Conservation (phyloP, 2,888 invertebrate genomes). For the Pterostichus madidus region DNA sequence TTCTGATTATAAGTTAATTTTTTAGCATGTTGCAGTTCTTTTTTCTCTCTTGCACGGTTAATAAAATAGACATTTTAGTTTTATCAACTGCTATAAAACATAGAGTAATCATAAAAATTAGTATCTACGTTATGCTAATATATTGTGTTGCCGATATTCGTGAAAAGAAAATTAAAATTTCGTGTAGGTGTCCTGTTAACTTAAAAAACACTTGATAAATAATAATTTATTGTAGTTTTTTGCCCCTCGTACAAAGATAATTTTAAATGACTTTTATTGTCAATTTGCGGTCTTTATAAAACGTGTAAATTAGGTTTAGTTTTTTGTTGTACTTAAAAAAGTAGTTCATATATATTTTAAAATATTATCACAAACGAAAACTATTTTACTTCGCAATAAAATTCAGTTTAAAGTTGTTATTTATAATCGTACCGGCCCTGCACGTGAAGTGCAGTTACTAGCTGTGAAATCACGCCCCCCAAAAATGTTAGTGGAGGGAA, state of each 20-base stretch:
- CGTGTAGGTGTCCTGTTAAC: constrained; percentile 6
- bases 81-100: not conserved
- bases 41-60: not conserved
- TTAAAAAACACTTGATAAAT: constrained; percentile 2
- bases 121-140: constrained; percentile 20
- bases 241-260: not conserved
- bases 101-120: constrained; percentile 31
- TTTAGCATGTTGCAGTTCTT: too few relatives aligned
- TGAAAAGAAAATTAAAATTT: constrained; percentile 21
- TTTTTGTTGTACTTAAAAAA: too few relatives aligned
- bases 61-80: constrained; percentile 1
- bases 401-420: too few relatives aligned
- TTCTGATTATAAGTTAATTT: not conserved
- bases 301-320: too few relatives aligned
- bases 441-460: too few relatives aligned
- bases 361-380: too few relatives aligned
- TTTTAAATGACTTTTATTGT: constrained; percentile 32
- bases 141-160: constrained; percentile 19
- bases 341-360: too few relatives aligned
- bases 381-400: too few relatives aligned
- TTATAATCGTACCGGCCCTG: too few relatives aligned
- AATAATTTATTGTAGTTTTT: not conserved
- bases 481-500: too few relatives aligned
- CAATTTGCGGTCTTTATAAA: constrained; percentile 11
- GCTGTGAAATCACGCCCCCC: too few relatives aligned